Percentiles rank a stretch among this genome's conserved stretches.
These are phyloP conservation scores for Drosophila kurseongensis DNA, from an alignment of 1,140 invertebrate genomes.

Conservation along the genomic window DNA sequence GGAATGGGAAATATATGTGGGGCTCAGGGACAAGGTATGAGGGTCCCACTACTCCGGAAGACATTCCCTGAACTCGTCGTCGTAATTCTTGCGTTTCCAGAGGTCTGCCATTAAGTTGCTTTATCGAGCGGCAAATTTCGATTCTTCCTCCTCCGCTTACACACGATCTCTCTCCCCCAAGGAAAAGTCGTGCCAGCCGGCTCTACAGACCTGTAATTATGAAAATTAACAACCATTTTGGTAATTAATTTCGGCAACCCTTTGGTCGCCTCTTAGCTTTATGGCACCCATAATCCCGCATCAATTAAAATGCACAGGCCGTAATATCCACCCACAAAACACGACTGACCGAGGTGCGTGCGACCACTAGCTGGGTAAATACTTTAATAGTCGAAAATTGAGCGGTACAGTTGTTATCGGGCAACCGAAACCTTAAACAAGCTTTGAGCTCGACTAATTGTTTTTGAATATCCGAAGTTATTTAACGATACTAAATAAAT, in stretches of 20 bases:
- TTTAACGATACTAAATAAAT: background rate
- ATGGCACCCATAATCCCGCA: conserved; percentile 49
- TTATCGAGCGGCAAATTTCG: conserved; percentile 76
- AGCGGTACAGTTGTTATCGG: background rate
- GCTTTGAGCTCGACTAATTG: too few species aligned
- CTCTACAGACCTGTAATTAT: conserved; percentile 63
- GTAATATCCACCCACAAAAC: conserved; percentile 29
- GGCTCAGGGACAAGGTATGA: conserved; percentile 9
- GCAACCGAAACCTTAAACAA: background rate
- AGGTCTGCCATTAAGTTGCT: conserved; percentile 64
- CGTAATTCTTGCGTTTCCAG: conserved; percentile 16
- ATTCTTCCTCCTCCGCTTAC: conserved; percentile 38
- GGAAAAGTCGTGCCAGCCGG: conserved; percentile 51
- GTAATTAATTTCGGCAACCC: conserved; percentile 78
- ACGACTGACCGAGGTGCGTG: conserved; percentile 60
- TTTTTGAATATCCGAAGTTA: too few species aligned
- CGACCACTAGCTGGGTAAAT: conserved; percentile 26
- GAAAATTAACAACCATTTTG: conserved; percentile 72
- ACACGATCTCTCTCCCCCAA: conserved; percentile 29
- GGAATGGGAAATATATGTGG: conserved; percentile 11
- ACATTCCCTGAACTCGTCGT: conserved; percentile 6
- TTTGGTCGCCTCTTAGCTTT: conserved; percentile 34
- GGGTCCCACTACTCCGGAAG: conserved; percentile 39
- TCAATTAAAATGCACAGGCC: conserved; percentile 67
- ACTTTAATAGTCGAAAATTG: conserved; percentile 23